phyloP scores from a whole-genome alignment of 2,113 vertebrate species.

The Chionodraco myersi region DNA sequence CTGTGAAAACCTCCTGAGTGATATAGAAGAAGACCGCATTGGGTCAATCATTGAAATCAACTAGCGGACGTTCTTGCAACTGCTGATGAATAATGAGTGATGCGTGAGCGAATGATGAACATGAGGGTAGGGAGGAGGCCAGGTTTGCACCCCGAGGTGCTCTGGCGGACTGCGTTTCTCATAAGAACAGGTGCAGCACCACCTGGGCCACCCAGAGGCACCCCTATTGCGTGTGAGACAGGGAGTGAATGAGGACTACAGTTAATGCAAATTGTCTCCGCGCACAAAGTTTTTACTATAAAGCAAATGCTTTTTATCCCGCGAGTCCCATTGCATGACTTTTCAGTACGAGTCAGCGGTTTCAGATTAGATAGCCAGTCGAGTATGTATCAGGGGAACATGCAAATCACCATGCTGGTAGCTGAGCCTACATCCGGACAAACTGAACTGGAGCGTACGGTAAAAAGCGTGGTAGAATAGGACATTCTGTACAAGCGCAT shows the following conservation, averaged over 20 bases:
- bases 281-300: conserved; percentile 51
- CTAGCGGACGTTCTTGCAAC: conserved; percentile 10
- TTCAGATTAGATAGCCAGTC: conserved; percentile 76
- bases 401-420: conserved; percentile 78
- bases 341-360: conserved; percentile 72
- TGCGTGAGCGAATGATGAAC: conserved; percentile 59
- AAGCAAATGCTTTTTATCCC: conserved; percentile 60
- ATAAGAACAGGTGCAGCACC: conserved; percentile 81
- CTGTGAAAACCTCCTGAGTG: conserved; percentile 4
- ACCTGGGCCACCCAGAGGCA: conserved; percentile 82
- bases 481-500: conserved; percentile 79
- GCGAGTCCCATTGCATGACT: conserved; percentile 75
- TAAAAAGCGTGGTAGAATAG: conserved; percentile 73
- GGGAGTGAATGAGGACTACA: conserved; percentile 50
- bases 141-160: conserved; percentile 70
- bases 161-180: conserved; percentile 54
- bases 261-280: conserved; percentile 66
- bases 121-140: conserved; percentile 38
- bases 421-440: conserved; percentile 71
- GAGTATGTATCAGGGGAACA: conserved; percentile 77
- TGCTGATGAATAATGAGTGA: conserved; percentile 47
- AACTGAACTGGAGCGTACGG: conserved; percentile 78
- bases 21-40: background rate
- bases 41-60: conserved; percentile 5
- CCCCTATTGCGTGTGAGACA: conserved; percentile 51